These are phyloP conservation scores for Nothobranchius furzeri DNA, from an alignment of 2,113 vertebrate species.

Conservation along the genomic window DNA sequence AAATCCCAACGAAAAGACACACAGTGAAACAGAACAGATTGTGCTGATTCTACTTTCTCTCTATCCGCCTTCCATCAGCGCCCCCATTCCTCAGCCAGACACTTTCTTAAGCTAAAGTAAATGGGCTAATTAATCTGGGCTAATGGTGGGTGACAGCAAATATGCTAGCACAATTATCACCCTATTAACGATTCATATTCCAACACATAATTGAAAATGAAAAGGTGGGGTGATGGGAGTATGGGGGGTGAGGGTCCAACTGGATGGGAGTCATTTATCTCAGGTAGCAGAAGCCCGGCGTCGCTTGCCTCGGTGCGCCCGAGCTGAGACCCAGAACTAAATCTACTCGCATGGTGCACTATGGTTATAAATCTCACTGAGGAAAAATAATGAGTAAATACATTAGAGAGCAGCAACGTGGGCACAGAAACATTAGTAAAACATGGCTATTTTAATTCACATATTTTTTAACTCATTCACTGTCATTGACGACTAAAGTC, in stretches of 20 bases:
- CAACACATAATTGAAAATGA: constrained; percentile 76
- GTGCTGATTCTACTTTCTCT: constrained; percentile 72
- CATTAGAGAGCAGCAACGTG: neutral
- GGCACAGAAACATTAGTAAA: neutral
- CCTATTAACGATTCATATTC: constrained; percentile 84
- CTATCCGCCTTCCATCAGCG: constrained; percentile 65
- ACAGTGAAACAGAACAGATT: constrained; percentile 68
- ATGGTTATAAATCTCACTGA: no score
- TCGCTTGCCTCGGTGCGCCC: constrained; percentile 6
- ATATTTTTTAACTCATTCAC: neutral
- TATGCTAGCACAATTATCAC: constrained; percentile 84
- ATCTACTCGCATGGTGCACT: neutral
- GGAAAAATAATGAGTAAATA: neutral
- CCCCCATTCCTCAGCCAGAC: constrained; percentile 78
- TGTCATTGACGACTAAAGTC: no score
- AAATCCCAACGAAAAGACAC: constrained; percentile 32
- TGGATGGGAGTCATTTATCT: constrained; percentile 56
- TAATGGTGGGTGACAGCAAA: constrained; percentile 85
- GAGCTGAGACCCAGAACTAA: constrained; percentile 3
- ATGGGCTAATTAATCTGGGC: constrained; percentile 84
- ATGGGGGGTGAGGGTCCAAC: constrained; percentile 47
- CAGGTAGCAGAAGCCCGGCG: constrained; percentile 27
- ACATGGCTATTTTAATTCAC: neutral
- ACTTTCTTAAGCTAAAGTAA: constrained; percentile 82
- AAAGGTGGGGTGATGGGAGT: constrained; percentile 59